Conservation (phyloP, 1,140 invertebrate species). For the Pectinophora gossypiella region DNA sequence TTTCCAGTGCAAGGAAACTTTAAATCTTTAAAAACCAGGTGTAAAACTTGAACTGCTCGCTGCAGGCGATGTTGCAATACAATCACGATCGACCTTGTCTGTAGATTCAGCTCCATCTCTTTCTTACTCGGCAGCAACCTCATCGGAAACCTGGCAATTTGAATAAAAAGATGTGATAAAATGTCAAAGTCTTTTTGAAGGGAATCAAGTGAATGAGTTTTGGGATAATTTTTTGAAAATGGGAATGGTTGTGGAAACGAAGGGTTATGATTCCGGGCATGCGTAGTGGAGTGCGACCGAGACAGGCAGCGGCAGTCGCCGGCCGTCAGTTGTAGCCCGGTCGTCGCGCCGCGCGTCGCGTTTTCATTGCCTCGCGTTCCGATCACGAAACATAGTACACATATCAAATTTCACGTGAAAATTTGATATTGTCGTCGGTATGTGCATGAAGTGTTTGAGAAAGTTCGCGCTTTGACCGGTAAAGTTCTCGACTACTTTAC, state of each 20-base stretch:
- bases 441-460: conserved; percentile 54
- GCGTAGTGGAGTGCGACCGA: conserved; percentile 61
- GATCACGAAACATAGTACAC: conserved; percentile 44
- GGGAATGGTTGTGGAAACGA: conserved; percentile 45
- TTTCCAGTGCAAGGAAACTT: conserved; percentile 15
- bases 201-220: neutral
- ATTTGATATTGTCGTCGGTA: conserved; percentile 69
- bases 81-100: conserved; percentile 49
- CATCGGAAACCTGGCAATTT: neutral
- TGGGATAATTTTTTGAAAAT: conserved; percentile 27
- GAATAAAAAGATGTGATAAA: too few relatives aligned
- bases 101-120: conserved; percentile 22
- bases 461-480: conserved; percentile 53
- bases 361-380: conserved; percentile 10
- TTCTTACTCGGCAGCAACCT: conserved; percentile 14
- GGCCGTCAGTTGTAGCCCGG: conserved; percentile 54
- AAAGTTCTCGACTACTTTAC: conserved; percentile 46
- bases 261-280: conserved; percentile 60
- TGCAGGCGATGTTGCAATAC: conserved; percentile 31
- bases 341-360: conserved; percentile 39
- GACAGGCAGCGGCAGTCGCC: conserved; percentile 35
- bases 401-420: conserved; percentile 72
- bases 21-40: conserved; percentile 41
- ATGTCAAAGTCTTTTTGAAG: neutral
- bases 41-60: conserved; percentile 38